Conservation (phyloP, 2,113 vertebrate species). For the Pimephales promelas region DNA sequence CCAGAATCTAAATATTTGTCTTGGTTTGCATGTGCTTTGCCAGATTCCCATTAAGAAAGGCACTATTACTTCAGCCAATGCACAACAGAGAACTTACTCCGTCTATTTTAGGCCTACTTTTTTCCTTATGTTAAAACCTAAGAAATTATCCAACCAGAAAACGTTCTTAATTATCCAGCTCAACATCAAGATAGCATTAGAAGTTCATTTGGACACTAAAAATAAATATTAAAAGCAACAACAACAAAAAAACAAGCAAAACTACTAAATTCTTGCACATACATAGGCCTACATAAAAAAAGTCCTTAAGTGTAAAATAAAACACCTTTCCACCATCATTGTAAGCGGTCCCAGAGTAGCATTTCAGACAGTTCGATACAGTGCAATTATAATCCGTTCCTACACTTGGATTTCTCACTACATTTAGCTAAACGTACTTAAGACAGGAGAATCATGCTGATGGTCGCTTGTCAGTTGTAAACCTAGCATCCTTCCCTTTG, state of each 20-base stretch:
- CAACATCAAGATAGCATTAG: background rate
- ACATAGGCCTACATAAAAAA: background rate
- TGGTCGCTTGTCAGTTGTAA: background rate
- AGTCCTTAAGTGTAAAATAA: background rate
- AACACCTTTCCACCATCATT: background rate
- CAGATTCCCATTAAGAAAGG: conserved; percentile 7
- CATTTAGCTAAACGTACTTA: background rate
- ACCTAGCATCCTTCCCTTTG: background rate
- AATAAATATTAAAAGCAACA: background rate
- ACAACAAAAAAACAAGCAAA: background rate
- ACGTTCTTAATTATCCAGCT: background rate
- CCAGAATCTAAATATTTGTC: background rate
- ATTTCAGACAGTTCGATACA: background rate
- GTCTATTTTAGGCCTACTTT: background rate
- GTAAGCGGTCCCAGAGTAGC: background rate
- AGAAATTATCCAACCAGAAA: background rate
- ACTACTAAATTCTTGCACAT: background rate
- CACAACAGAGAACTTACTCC: background rate
- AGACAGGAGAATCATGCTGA: background rate
- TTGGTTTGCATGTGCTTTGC: conserved; percentile 6
- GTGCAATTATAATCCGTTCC: background rate
- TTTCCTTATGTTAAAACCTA: background rate
- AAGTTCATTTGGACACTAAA: background rate
- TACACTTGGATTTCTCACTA: background rate
- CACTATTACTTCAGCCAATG: background rate